Evolutionary conservation across 2,113 vertebrate species (phyloP).

Genomic region (Saguinus midas): DNA sequence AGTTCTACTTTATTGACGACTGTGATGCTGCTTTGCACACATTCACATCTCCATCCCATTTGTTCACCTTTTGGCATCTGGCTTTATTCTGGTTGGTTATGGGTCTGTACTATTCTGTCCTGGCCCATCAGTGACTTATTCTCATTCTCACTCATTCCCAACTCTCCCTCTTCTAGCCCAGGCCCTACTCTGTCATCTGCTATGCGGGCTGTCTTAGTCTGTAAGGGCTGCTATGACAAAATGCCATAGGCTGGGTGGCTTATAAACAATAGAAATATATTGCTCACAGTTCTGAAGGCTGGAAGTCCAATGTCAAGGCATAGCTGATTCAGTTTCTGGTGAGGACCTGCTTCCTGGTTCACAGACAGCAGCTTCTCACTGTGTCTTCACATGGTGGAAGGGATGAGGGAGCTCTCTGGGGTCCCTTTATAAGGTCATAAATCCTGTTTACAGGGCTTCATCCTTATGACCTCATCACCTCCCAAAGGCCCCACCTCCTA

Average conservation of each 20-base stretch:
- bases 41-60: not conserved
- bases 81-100: fast-evolving
- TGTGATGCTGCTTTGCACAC: fast-evolving
- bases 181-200: not conserved
- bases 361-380: not conserved
- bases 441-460: not conserved
- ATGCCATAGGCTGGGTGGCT: not conserved
- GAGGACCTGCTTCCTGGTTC: not conserved
- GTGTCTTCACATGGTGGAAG: not conserved
- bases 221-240: not conserved
- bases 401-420: not conserved
- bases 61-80: fast-evolving
- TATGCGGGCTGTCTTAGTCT: not conserved
- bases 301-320: not conserved
- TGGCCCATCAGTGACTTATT: fast-evolving
- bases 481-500: not conserved
- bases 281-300: not conserved
- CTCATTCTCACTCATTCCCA: not conserved
- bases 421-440: not conserved
- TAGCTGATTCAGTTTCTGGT: not conserved
- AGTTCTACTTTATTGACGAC: fast-evolving
- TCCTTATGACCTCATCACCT: not conserved
- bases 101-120: not conserved
- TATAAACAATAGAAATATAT: not conserved
- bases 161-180: fast-evolving